Percentiles rank a stretch among this genome's conserved stretches.
These are phyloP conservation scores for Melieria picta DNA, from an alignment of 2,888 invertebrate species.

Conservation along the genomic window DNA sequence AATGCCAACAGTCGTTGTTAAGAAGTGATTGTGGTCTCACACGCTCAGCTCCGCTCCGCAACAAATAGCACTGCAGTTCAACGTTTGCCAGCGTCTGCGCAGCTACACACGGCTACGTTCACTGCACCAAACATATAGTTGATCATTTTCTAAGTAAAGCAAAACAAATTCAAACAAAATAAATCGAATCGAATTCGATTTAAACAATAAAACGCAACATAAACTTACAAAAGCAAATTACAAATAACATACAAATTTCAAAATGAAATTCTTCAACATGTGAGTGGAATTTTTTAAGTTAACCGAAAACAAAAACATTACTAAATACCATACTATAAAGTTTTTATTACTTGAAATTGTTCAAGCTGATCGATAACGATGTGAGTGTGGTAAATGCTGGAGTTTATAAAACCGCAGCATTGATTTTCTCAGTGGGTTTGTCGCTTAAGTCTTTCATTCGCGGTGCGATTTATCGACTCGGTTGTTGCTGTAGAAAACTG, in stretches of 20 bases:
- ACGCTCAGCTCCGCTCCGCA: slow-evolving; percentile 44
- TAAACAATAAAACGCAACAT: slow-evolving; percentile 2
- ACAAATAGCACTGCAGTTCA: no score
- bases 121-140: slow-evolving; percentile 1
- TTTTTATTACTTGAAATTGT: neutral
- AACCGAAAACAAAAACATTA: slow-evolving; percentile 1
- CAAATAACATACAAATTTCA: slow-evolving; percentile 41
- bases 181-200: neutral
- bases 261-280: slow-evolving; percentile 62
- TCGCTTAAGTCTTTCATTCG: slow-evolving; percentile 23
- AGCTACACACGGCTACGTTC: no score
- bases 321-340: neutral
- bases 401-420: neutral
- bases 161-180: slow-evolving; percentile 11
- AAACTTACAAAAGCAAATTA: slow-evolving; percentile 27
- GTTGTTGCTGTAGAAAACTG: neutral
- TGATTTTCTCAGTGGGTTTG: neutral
- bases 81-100: no score
- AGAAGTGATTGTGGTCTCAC: slow-evolving; percentile 56
- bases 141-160: slow-evolving; percentile 8
- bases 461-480: neutral
- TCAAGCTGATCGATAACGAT: neutral
- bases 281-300: slow-evolving; percentile 49
- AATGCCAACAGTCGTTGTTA: slow-evolving; percentile 53
- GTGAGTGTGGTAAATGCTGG: neutral